Base-by-base conservation (phyloP, 2,797 vertebrate species). In the Orestias chungarensis region DNA sequence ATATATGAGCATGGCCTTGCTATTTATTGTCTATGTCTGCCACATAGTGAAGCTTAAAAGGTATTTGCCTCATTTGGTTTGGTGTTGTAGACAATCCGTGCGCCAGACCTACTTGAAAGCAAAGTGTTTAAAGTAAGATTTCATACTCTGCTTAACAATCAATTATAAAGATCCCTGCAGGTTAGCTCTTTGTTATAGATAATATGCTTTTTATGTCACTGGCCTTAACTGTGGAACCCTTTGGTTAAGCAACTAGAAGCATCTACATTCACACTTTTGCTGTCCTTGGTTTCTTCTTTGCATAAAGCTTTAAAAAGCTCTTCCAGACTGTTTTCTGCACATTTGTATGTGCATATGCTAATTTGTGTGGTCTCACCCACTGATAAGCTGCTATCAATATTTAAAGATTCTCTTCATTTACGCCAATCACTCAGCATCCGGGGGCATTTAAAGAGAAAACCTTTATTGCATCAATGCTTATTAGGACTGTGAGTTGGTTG, bases 301-400 rank as follows among this genome's bases (percentile, higher is more conserved):
- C n/a, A 14, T 61, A 75, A 80, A 81, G 67, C 42, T 68, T 74
- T 25, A 49, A 81, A 64, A 82, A 61, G 61, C 29, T 35, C 68
- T 25, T 38, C 57, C 61, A n/a, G 42, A 68, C 29, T 73, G 29
- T 75, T 85, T 73, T 73, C 52, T 66, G 35, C 64, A 55, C 25
- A 70, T 76, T 79, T 61, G 43, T 55, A 70, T 79, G 64, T 76
- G 59, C 69, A 66, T 72, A 73, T 64, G 55, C 52, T 72, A 35
- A 73, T 76, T n/a, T 46, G 42, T 27, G 64, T 9, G 35, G 49
- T 40, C 70, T 64, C 65, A 25, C 57, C 46, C 35, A 47, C 55
- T 68, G 70, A 78, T 78, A 38, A n/a, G 46, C 38, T 61, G 49
- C 44, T 47, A 82, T 90, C 80, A 86, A 80, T 82, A 79, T 86